phyloP scores from a whole-genome alignment of 2,113 vertebrate genomes.

The Microcebus griseorufus region DNA sequence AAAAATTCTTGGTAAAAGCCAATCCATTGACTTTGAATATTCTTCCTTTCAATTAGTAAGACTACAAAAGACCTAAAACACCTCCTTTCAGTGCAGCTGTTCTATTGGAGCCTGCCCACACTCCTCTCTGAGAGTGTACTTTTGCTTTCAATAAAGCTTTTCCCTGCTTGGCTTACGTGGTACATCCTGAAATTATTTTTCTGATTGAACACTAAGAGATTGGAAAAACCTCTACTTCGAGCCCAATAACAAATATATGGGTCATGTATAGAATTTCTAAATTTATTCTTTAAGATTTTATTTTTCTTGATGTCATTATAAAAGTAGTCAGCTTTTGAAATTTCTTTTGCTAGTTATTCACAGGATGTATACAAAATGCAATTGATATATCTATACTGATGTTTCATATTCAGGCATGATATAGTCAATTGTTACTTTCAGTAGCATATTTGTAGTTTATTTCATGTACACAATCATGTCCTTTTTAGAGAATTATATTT shows the following conservation, averaged over 20 bases:
- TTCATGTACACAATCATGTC: not conserved
- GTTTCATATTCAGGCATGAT: not conserved
- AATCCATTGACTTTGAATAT: no score
- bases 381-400: not conserved
- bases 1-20: no score
- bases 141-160: no score
- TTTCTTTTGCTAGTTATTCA: not conserved
- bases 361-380: not conserved
- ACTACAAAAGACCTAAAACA: no score
- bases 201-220: no score
- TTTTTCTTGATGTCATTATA: not conserved
- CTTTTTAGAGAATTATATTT: not conserved
- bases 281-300: not conserved
- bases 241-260: not conserved
- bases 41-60: no score
- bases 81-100: no score
- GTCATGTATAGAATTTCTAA: not conserved
- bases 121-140: no score
- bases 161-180: no score
- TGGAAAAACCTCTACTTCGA: no score
- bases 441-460: not conserved
- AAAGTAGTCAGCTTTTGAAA: not conserved
- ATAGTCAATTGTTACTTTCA: not conserved
- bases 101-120: no score
- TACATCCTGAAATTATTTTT: no score